Percentiles rank a stretch among this genome's conserved stretches.
phyloP scores from a whole-genome alignment of 2,797 vertebrate genomes.

The Platyrinchus mystaceus region DNA sequence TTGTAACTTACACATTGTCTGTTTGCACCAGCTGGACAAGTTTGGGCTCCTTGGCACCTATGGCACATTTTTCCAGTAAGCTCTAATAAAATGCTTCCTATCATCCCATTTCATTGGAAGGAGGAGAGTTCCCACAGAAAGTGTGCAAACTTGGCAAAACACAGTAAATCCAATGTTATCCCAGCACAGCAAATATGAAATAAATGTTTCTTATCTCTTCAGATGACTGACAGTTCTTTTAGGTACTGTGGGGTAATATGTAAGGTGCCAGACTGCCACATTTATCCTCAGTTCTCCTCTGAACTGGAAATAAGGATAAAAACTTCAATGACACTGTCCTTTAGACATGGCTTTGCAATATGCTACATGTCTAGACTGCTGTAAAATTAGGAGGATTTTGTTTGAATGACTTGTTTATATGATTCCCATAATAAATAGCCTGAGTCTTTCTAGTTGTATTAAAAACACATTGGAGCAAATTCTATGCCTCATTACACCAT shows the following conservation, averaged over 20 bases:
- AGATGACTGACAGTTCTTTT: conserved; percentile 51
- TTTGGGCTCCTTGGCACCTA: conserved; percentile 61
- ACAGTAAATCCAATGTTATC: conserved; percentile 15
- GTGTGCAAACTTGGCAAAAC: conserved; percentile 66
- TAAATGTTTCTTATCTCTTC: conserved; percentile 61
- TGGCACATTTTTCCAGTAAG: conserved; percentile 71
- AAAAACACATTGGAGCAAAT: conserved; percentile 44
- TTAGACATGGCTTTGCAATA: conserved; percentile 27
- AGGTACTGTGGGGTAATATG: conserved; percentile 16
- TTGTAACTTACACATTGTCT: conserved; percentile 58
- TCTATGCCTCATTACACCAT: not conserved
- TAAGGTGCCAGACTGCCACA: conserved; percentile 25
- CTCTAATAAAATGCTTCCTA: conserved; percentile 77
- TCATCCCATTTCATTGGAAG: conserved; percentile 64
- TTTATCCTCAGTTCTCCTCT: conserved; percentile 55
- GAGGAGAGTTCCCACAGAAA: conserved; percentile 72
- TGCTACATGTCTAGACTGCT: conserved; percentile 57
- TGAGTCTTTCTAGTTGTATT: conserved; percentile 1
- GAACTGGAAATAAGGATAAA: conserved; percentile 49
- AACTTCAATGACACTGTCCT: not conserved
- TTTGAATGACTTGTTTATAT: conserved; percentile 59
- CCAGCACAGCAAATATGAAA: conserved; percentile 48
- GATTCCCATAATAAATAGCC: conserved; percentile 50
- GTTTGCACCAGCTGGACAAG: conserved; percentile 66
- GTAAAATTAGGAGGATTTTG: conserved; percentile 57